Evolutionary conservation across 2,797 vertebrate species (phyloP).

Genomic region (Anniella stebbinsi): DNA sequence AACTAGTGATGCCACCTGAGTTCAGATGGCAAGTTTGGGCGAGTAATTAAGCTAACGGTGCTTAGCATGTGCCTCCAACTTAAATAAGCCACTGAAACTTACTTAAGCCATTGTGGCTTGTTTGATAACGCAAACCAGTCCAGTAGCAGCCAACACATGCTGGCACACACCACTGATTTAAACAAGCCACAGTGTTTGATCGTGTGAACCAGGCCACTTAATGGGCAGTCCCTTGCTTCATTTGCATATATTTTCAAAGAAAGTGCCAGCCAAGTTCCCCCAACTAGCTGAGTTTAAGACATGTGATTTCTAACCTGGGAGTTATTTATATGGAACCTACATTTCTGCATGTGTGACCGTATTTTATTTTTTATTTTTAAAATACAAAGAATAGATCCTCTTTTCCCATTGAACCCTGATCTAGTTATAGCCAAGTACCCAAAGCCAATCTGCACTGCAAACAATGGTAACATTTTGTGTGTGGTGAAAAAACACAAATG

Average conservation of each 20-base stretch:
- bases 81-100: no score
- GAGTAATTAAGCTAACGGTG: no score
- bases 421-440: neutral
- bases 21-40: no score
- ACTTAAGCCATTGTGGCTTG: no score
- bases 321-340: neutral
- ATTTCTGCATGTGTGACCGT: neutral
- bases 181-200: no score
- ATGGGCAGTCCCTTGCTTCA: neutral
- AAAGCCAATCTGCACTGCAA: neutral
- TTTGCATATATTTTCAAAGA: neutral
- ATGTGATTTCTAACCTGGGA: neutral
- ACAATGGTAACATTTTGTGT: neutral
- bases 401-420: neutral
- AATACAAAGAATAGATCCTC: neutral
- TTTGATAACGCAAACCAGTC: no score
- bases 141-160: no score
- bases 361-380: no score
- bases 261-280: neutral
- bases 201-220: neutral
- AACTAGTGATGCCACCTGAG: no score
- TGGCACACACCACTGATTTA: no score
- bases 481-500: neutral
- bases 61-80: no score
- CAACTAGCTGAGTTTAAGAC: neutral